Percentiles rank a stretch among this genome's conserved stretches.
Evolutionary conservation across 1,140 invertebrate genomes (phyloP).

Genomic region (Dendroctonus valens): DNA sequence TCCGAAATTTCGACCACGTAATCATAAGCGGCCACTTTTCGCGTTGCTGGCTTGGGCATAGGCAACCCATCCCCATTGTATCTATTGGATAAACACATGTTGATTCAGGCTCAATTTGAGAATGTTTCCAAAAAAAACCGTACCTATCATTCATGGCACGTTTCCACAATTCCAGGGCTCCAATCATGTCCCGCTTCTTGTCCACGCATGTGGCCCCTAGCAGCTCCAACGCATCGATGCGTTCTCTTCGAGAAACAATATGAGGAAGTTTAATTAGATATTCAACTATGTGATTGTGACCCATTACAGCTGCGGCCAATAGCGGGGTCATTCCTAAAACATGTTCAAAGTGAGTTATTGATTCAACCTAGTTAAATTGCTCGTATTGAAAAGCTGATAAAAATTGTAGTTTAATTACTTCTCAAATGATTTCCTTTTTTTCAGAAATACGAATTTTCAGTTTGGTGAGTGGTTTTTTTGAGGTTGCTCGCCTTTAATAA

Average conservation of each 20-base stretch:
- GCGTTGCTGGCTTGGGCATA: slow-evolving; percentile 43
- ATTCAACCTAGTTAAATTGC: no score
- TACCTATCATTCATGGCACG: slow-evolving; percentile 82
- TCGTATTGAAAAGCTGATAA: no score
- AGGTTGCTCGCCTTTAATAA: no score
- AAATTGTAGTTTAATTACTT: no score
- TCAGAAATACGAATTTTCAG: no score
- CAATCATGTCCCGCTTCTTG: slow-evolving; percentile 90
- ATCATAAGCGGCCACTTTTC: slow-evolving; percentile 81
- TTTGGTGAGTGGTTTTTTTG: no score
- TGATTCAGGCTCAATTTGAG: neutral
- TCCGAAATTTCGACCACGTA: slow-evolving; percentile 79
- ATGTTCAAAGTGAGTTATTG: neutral
- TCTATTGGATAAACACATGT: slow-evolving; percentile 50
- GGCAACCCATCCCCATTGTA: slow-evolving; percentile 58
- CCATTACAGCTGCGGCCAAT: slow-evolving; percentile 86
- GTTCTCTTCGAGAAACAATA: slow-evolving; percentile 72
- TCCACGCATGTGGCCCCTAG: slow-evolving; percentile 97
- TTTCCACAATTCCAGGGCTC: slow-evolving; percentile 85
- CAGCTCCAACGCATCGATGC: slow-evolving; percentile 88
- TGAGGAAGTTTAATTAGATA: slow-evolving; percentile 73
- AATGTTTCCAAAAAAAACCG: neutral
- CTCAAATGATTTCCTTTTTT: no score
- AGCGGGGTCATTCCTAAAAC: slow-evolving; percentile 85
- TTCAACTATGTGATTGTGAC: slow-evolving; percentile 90